Conservation (phyloP, 2,797 vertebrate genomes). For the Tympanoctomys barrerae region DNA sequence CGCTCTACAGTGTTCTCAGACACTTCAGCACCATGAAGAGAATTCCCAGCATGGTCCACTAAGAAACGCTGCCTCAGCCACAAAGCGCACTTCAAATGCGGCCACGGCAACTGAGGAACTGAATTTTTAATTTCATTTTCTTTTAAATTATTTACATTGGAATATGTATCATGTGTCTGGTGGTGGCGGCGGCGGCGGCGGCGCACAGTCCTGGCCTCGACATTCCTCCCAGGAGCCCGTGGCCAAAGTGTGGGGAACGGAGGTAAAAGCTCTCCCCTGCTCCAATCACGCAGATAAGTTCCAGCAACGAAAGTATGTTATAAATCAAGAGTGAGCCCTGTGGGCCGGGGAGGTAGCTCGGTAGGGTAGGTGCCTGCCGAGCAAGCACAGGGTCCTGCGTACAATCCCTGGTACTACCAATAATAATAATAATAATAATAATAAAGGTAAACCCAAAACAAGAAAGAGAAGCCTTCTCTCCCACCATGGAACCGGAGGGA, state of each 20-base stretch:
- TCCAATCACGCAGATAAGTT: background rate
- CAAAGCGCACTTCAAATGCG: accelerated
- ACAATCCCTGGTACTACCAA: too few relatives aligned
- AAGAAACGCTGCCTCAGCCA: too few relatives aligned
- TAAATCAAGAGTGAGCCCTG: background rate
- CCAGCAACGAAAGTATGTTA: background rate
- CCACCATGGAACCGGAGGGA: too few relatives aligned
- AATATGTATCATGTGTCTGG: accelerated
- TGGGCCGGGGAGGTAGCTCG: too few relatives aligned
- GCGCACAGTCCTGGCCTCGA: accelerated
- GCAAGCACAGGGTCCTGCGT: too few relatives aligned
- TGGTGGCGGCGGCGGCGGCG: background rate
- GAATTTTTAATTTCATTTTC: background rate
- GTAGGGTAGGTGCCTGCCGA: too few relatives aligned
- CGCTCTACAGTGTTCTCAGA: background rate
- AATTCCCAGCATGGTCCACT: background rate
- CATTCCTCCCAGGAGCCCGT: background rate
- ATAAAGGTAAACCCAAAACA: background rate
- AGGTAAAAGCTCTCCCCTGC: background rate
- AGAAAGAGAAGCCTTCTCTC: background rate
- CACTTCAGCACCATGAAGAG: accelerated
- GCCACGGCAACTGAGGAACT: background rate
- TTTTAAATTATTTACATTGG: background rate
- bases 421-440: too few relatives aligned
- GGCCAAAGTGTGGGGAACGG: accelerated